Evolutionary conservation across 2,113 vertebrate genomes (phyloP), one percentile per base, ranked within the genome.

Genomic region (Semicossyphus pulcher): DNA sequence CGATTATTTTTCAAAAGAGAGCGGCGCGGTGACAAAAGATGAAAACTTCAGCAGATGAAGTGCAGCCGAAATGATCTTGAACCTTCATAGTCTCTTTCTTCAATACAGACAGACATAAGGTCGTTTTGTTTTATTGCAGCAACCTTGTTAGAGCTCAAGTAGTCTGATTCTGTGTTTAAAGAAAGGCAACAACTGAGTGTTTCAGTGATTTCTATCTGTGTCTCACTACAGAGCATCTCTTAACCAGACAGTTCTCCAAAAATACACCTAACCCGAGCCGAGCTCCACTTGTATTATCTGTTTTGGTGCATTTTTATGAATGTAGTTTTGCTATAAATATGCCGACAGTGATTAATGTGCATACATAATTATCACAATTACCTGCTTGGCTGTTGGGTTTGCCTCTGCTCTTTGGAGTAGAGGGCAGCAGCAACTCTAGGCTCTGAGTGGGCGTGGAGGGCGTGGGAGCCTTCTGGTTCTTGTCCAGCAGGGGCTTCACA

Each of bases 351-450:
- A 49, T 20, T 57, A 9, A 21, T 20, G 1, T 23, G 12, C 15
- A 47, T 20, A 37, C 8, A 29, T 41, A 21, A 44, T 34, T 21
- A 2, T 57, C 15, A 21, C 15, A 29, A 63, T 91, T 94, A 95
- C 94, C 94, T 94, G 93, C 96, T 97, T 97, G 92, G 91, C 88
- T 96, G 87, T 92, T 88, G 76, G 96, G 94, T 83, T 99, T 99
- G 71, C 94, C 93, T 92, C 96, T 96, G 91, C 94, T 95, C 87
- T 98, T 99, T 10, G 97, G 94, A 63, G 97, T 95, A 0, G 96
- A 94, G 64, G 98, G 95, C 82, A 98, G 84, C 84, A 98, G 60
- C 91, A 99, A 92, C 81, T 99, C 97, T 74, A 97, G 92, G 82
- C 94, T 95, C 62, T 95, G 96, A 2, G 94, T 95, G 28, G 96